phyloP scores from a whole-genome alignment of 2,113 vertebrate species.

The Glaucidium brasilianum region DNA sequence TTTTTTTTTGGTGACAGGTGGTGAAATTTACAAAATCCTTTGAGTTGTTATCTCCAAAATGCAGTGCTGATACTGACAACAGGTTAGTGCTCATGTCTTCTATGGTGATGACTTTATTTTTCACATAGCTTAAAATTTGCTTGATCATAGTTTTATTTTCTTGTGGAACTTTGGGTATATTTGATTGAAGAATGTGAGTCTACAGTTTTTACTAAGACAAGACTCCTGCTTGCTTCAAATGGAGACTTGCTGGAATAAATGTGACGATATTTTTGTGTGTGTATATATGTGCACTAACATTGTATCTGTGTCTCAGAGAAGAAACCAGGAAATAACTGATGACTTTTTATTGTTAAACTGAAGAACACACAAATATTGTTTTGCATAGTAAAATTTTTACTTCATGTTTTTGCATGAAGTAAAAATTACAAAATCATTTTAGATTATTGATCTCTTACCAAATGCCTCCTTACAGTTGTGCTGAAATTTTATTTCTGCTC shows the following conservation, averaged over 20 bases:
- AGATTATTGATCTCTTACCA: not conserved
- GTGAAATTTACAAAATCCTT: slow-evolving; percentile 99
- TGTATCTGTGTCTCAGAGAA: not conserved
- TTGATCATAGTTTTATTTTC: not conserved
- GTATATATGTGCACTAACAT: not conserved
- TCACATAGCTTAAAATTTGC: not conserved
- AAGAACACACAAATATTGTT: not conserved
- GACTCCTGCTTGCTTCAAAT: not conserved
- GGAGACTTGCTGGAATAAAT: not conserved
- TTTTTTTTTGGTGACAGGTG: slow-evolving; percentile 78
- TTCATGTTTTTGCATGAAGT: no score
- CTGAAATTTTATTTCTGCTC: not conserved
- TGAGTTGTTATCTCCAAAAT: slow-evolving; percentile 97
- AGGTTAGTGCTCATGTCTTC: slow-evolving; percentile 77
- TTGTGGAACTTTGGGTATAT: not conserved
- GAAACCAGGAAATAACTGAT: not conserved
- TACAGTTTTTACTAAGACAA: not conserved
- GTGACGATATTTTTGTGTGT: rapidly evolving
- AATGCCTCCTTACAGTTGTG: not conserved
- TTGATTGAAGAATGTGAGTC: not conserved
- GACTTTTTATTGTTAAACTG: not conserved
- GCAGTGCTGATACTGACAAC: slow-evolving; percentile 92
- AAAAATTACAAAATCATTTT: not conserved
- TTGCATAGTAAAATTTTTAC: not conserved
- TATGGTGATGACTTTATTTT: not conserved